A percentile compares a stretch with the other conserved stretches of the same genome.
These are phyloP conservation scores for Pseudococcus viburni DNA, from an alignment of 2,888 invertebrate species.

Conservation along the genomic window DNA sequence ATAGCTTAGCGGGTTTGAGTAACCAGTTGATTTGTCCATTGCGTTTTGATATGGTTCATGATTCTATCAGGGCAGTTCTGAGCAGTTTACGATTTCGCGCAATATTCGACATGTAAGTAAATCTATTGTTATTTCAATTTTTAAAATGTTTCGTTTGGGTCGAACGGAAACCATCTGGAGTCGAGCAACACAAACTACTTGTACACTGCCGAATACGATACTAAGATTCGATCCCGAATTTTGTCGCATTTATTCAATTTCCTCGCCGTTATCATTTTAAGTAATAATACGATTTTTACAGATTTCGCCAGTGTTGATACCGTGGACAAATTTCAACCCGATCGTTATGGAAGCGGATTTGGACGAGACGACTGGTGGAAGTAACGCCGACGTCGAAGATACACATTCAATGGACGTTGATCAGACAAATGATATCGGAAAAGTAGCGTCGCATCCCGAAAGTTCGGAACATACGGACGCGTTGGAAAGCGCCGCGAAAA, in stretches of 20 bases:
- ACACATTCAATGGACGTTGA: conserved; percentile 43
- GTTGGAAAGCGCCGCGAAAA: background rate
- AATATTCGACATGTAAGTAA: background rate
- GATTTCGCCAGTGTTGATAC: background rate
- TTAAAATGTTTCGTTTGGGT: too few relatives aligned
- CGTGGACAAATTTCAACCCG: background rate
- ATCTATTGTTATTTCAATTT: background rate
- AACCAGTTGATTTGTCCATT: background rate
- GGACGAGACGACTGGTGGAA: background rate
- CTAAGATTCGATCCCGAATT: too few relatives aligned
- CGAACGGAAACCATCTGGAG: too few relatives aligned
- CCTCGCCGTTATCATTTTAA: too few relatives aligned
- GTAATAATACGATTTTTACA: background rate
- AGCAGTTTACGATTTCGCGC: background rate
- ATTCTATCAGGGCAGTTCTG: background rate
- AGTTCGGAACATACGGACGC: background rate
- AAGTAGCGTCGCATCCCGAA: background rate
- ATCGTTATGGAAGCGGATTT: background rate
- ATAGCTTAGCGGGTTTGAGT: background rate
- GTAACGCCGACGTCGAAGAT: background rate
- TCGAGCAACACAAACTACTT: too few relatives aligned
- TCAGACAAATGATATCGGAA: background rate
- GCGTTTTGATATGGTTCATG: background rate
- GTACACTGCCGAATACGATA: too few relatives aligned
- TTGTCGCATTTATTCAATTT: too few relatives aligned